Evolutionary conservation across 1,140 invertebrate species (phyloP), one percentile per base, ranked within the genome.

Genomic region (Homalodisca vitripennis): DNA sequence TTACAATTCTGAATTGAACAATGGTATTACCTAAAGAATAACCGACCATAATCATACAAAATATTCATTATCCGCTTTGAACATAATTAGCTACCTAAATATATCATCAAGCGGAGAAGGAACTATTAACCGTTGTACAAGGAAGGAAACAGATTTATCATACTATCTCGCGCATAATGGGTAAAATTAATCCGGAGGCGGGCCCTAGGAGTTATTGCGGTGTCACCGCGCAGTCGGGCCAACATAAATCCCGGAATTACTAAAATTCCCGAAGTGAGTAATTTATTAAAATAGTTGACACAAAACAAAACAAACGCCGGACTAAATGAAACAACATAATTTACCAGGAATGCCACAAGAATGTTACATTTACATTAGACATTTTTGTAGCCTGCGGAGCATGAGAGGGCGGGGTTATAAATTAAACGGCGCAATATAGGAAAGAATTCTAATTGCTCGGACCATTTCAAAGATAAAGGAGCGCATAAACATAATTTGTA

Each of bases 401-500:
- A 24, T 24, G 29, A 22, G n/a, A n/a, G 26, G 13, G 55, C 55
- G 27, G 24, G 55, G 55, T 27, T 22, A 60, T 60, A 60, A 60
- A 60, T 60, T 60, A 60, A 60, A 60, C 22, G 10, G 55, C 2
- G 55, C 55, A 60, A 60, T 60, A 60, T 60, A 60, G 24, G 29
- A 60, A 60, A 60, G 55, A 60, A 60, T 60, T 60, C 55, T 60
- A 60, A 60, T 60, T 60, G 55, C 55, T 60, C 22, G 55, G 55
- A 27, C 55, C 55, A 60, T 60, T 60, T 60, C 55, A 60, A 60
- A 60, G 55, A 60, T 60, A 60, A 60, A 60, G 55, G 55, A 60
- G 55, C 14, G 26, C 55, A 60, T 60, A 60, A 60, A 60, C 55
- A 60, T 60, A 60, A 60, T 60, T 22, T 60, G 55, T 60, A 60